Evolutionary conservation across 2,797 vertebrate genomes (phyloP).

Genomic region (Poeciliopsis paucimaculata): DNA sequence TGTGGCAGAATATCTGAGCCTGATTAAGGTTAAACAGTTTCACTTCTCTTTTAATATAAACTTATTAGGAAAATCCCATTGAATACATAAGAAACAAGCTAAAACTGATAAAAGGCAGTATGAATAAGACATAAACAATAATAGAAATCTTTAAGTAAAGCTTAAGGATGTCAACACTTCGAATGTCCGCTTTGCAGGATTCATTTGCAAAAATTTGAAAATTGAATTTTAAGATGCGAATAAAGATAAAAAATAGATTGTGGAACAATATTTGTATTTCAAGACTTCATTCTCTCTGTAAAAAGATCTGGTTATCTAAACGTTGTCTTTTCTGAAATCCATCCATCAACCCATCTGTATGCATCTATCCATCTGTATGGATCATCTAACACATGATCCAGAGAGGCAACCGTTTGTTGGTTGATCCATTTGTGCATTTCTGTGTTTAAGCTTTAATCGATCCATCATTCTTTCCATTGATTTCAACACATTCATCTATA

Average conservation of each 20-base stretch:
- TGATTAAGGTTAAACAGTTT: slow-evolving; percentile 87
- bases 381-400: too few species aligned
- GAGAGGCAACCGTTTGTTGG: not conserved
- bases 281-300: not conserved
- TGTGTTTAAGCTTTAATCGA: not conserved
- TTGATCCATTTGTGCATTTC: not conserved
- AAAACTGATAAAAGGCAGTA: not conserved
- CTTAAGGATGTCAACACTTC: not conserved
- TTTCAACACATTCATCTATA: not conserved
- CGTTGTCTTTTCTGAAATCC: not conserved
- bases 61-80: not conserved
- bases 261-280: not conserved
- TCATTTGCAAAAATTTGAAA: not conserved
- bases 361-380: not conserved
- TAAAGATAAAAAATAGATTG: not conserved
- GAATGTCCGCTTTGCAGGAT: not conserved
- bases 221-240: not conserved
- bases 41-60: not conserved
- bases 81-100: not conserved
- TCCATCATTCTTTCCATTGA: not conserved
- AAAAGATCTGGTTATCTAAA: not conserved
- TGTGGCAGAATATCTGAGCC: slow-evolving; percentile 91
- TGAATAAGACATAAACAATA: not conserved
- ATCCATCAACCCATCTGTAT: not conserved
- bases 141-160: not conserved